Conservation (phyloP, 2,113 vertebrate genomes). For the Nothoprocta pentlandii region DNA sequence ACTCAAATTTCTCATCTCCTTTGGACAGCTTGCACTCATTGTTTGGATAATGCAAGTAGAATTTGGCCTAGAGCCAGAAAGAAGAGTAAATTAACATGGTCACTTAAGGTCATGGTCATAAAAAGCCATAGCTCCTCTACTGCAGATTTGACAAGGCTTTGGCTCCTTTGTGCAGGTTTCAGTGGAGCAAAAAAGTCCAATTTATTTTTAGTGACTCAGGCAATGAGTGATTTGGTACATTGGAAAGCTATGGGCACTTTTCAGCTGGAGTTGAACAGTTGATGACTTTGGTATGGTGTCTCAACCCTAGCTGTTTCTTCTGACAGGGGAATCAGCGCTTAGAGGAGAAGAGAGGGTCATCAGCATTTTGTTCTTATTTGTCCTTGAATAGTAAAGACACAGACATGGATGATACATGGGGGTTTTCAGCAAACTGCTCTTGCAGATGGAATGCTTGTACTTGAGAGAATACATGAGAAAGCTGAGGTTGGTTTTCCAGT, state of each 20-base stretch:
- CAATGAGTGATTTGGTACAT: neutral
- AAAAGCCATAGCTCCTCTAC: conserved; percentile 5
- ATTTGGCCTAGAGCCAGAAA: conserved; percentile 16
- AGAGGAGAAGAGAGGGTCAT: neutral
- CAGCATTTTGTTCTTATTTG: neutral
- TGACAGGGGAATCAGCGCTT: neutral
- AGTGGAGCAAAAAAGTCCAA: neutral
- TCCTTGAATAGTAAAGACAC: neutral
- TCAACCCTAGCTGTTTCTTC: neutral
- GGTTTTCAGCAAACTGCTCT: neutral
- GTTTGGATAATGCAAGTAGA: neutral
- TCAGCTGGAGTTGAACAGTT: neutral
- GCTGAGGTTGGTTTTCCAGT: neutral
- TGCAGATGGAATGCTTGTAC: neutral
- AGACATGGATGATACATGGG: neutral
- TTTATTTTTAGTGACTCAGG: neutral
- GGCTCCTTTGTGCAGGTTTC: conserved; percentile 25
- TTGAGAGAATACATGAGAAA: neutral
- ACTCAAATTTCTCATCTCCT: neutral
- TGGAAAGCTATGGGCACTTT: neutral
- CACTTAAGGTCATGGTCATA: conserved; percentile 40
- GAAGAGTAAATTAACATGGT: neutral
- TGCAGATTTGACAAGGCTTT: conserved; percentile 21
- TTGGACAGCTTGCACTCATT: neutral
- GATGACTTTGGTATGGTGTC: neutral